phyloP scores from a whole-genome alignment of 2,113 vertebrate species.

The Brachyistius frenatus region DNA sequence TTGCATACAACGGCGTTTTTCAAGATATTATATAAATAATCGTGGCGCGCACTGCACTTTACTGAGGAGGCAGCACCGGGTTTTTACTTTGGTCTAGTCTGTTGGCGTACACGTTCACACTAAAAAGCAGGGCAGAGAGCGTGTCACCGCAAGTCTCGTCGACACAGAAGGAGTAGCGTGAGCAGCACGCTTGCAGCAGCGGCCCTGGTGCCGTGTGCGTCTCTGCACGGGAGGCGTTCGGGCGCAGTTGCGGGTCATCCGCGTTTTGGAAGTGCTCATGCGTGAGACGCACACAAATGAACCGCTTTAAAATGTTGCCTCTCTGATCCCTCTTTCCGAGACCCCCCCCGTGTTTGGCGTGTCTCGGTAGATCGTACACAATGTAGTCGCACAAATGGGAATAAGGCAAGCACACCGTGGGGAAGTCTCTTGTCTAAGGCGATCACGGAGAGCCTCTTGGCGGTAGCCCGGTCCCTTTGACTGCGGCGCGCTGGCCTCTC shows the following conservation, averaged over 20 bases:
- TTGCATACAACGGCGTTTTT: background rate
- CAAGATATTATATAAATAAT: background rate
- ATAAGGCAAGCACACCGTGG: background rate
- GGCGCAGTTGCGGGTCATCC: slow-evolving; percentile 13
- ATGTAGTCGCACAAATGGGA: background rate
- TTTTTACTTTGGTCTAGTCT: background rate
- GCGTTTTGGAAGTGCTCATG: background rate
- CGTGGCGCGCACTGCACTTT: background rate
- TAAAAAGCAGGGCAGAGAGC: background rate
- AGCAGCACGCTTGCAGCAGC: background rate
- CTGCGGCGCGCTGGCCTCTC: too few relatives aligned
- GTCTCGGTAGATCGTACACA: background rate
- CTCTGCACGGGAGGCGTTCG: slow-evolving; percentile 2
- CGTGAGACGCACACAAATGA: background rate
- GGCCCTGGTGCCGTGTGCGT: background rate
- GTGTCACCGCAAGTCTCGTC: background rate
- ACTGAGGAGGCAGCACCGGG: background rate
- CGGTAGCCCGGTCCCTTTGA: too few relatives aligned
- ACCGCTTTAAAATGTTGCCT: background rate
- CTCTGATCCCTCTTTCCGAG: too few relatives aligned
- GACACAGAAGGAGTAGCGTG: background rate
- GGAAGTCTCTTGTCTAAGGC: too few relatives aligned
- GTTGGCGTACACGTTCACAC: background rate
- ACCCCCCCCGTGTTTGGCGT: background rate
- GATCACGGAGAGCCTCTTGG: too few relatives aligned